These are phyloP conservation scores for Drosophila rhopaloa DNA, from an alignment of 1,140 invertebrate genomes.

Conservation along the genomic window DNA sequence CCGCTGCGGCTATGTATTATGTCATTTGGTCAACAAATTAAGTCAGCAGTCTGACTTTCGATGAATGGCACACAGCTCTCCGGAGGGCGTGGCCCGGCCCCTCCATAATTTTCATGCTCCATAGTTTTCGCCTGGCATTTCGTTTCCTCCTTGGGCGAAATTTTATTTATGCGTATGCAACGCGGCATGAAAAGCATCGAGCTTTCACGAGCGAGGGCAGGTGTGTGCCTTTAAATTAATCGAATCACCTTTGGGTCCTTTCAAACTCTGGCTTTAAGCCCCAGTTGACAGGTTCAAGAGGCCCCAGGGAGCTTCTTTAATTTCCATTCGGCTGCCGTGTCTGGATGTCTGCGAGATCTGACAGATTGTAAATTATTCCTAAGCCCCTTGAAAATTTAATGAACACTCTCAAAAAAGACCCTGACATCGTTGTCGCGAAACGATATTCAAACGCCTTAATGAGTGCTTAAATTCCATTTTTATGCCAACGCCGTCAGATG, in stretches of 20 bases:
- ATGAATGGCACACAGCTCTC: neutral
- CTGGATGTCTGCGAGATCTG: neutral
- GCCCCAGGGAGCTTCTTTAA: neutral
- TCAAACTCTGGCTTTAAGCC: constrained; percentile 13
- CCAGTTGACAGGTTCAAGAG: constrained; percentile 24
- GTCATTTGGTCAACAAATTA: constrained; percentile 79
- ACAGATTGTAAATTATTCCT: constrained; percentile 41
- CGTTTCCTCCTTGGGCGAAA: neutral
- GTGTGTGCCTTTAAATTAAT: constrained; percentile 21
- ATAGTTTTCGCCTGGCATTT: constrained; percentile 3
- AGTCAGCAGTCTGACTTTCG: constrained; percentile 32
- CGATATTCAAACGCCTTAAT: constrained; percentile 76
- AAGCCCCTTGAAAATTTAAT: constrained; percentile 54
- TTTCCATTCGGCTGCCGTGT: neutral
- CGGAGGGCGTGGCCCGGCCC: neutral
- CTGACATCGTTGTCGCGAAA: constrained; percentile 36
- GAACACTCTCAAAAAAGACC: constrained; percentile 4
- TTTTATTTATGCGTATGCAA: constrained; percentile 26
- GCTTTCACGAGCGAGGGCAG: neutral
- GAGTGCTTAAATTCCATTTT: constrained; percentile 77
- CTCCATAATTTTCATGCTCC: neutral
- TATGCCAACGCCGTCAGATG: constrained; percentile 32
- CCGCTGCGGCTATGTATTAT: constrained; percentile 54
- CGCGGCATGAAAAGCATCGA: constrained; percentile 9
- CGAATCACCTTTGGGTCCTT: constrained; percentile 16